These are phyloP conservation scores for Siphlonurus alternatus DNA, from an alignment of 2,888 invertebrate species.

Conservation along the genomic window DNA sequence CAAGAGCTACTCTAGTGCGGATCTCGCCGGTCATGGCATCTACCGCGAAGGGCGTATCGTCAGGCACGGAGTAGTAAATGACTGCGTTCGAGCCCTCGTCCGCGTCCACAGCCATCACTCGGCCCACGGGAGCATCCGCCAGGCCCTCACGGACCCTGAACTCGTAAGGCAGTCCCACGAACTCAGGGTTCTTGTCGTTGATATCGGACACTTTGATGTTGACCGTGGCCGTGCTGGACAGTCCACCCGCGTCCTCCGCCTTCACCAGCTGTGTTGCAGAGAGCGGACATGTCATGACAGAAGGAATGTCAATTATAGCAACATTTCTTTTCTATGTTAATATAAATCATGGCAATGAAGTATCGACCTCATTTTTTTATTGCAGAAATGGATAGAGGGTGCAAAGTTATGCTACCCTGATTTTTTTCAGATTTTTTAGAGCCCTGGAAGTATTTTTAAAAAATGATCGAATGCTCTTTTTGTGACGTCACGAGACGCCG, in stretches of 20 bases:
- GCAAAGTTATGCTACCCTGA: too few species aligned
- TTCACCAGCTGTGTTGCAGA: conserved; percentile 48
- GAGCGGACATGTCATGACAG: too few species aligned
- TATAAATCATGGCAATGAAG: too few species aligned
- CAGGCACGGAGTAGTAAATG: conserved; percentile 62
- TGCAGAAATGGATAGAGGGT: too few species aligned
- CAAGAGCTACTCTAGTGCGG: conserved; percentile 51
- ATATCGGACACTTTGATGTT: conserved; percentile 82
- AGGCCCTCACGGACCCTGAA: conserved; percentile 67
- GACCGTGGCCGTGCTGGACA: conserved; percentile 66
- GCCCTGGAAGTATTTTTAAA: too few species aligned
- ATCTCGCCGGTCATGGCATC: conserved; percentile 67
- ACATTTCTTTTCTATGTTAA: too few species aligned
- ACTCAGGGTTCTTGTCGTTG: conserved; percentile 83
- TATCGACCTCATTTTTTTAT: too few species aligned
- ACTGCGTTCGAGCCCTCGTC: conserved; percentile 74
- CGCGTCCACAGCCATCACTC: conserved; percentile 67
- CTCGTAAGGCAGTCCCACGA: conserved; percentile 60
- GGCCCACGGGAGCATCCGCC: conserved; percentile 44
- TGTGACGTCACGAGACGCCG: too few species aligned
- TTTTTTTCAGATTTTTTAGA: too few species aligned
- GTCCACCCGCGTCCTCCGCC: conserved; percentile 71
- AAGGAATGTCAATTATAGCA: too few species aligned
- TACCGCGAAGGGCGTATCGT: conserved; percentile 60
- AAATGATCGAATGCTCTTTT: too few species aligned